Evolutionary conservation across 2,888 invertebrate species (phyloP).

Genomic region (Galeruca laticollis): DNA sequence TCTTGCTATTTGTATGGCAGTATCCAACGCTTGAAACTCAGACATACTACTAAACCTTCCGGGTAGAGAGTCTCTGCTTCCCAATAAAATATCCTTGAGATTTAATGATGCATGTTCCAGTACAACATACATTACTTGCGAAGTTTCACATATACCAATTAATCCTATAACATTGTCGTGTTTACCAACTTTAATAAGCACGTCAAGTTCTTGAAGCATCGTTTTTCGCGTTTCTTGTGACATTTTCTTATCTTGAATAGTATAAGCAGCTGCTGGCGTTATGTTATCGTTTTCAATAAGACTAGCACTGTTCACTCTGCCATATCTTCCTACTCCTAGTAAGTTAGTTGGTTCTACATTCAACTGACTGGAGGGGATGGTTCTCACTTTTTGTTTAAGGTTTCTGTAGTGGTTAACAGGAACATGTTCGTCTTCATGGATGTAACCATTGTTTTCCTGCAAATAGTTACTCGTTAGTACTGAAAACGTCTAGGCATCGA

Average conservation of each 20-base stretch:
- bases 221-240: constrained; percentile 59
- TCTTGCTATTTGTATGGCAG: constrained; percentile 76
- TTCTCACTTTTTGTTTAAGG: constrained; percentile 81
- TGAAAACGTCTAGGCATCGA: too few species aligned
- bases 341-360: constrained; percentile 77
- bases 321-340: constrained; percentile 82
- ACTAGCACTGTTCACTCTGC: constrained; percentile 80
- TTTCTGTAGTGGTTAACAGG: constrained; percentile 79
- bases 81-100: constrained; percentile 78
- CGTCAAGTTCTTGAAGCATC: constrained; percentile 79
- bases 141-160: constrained; percentile 84
- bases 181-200: constrained; percentile 76
- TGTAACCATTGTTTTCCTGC: constrained; percentile 82
- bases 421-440: constrained; percentile 75
- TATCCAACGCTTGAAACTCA: constrained; percentile 74
- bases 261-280: constrained; percentile 74
- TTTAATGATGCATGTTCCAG: constrained; percentile 77
- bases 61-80: constrained; percentile 71
- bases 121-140: constrained; percentile 80
- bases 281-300: constrained; percentile 73
- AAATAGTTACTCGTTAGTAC: too few species aligned
- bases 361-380: constrained; percentile 78
- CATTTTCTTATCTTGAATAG: constrained; percentile 71
- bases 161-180: constrained; percentile 81
- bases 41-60: constrained; percentile 69